Percentiles rank a stretch among this genome's conserved stretches.
Conservation (phyloP, 2,113 vertebrate species). For the Poicephalus gulielmi region DNA sequence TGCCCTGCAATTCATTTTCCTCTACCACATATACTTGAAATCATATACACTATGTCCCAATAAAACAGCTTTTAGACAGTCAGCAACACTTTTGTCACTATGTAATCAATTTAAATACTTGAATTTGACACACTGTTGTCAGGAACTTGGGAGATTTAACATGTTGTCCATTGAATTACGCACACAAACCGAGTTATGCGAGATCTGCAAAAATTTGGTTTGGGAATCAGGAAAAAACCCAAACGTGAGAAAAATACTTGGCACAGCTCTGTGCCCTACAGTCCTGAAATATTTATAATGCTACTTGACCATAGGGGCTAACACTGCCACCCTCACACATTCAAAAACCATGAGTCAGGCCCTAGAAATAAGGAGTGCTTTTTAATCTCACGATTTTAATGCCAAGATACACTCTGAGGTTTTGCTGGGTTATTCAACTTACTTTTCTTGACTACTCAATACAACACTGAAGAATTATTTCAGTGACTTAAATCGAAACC, state of each 20-base stretch:
- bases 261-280: not conserved
- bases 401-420: conserved; percentile 31
- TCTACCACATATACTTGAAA: not conserved
- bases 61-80: not conserved
- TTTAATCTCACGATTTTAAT: conserved; percentile 9
- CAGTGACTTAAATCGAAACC: not conserved
- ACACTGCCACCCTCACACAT: not conserved
- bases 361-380: conserved; percentile 22
- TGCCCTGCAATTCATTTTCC: not conserved
- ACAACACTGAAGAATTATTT: not conserved
- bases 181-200: not conserved
- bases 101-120: not conserved
- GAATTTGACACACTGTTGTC: not conserved
- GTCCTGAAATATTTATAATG: conserved; percentile 42
- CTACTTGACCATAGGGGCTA: conserved; percentile 22
- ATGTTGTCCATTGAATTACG: not conserved
- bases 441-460: not conserved
- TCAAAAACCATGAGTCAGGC: conserved; percentile 49
- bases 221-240: not conserved
- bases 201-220: not conserved
- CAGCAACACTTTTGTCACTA: not conserved
- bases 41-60: not conserved
- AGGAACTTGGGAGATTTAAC: not conserved
- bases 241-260: not conserved
- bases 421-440: not conserved